Evolutionary conservation across 2,113 vertebrate genomes (phyloP), one percentile per base, ranked within the genome.

Genomic region (Myotis brandtii): DNA sequence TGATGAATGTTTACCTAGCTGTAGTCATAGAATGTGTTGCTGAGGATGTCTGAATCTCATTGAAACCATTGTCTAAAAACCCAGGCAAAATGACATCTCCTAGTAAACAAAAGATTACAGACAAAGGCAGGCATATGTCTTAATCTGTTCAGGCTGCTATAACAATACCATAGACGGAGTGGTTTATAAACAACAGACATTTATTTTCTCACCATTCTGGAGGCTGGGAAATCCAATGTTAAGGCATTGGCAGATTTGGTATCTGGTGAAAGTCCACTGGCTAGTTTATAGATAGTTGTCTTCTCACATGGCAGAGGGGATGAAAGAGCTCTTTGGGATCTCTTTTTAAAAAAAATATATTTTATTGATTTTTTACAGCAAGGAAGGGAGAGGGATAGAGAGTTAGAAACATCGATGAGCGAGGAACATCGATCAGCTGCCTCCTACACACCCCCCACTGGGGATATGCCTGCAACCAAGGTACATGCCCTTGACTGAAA

Each of bases 101-200:
- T 81, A 87, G 56, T 62, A 23, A 43, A 72, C 13, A 52, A 94
- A 95, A 88, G 30, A 23, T 67, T 37, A 70, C 77, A 95, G 90
- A 77, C 67, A 77, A 77, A 83, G 25, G 50, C 48, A 95, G 18
- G 10, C 12, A 48, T 77, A 32, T 69, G 40, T 69, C 69, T 88
- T 73, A 64, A 34, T 73, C 27, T 62, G 34, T 89, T 75, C 21
- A 75, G 54, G 54, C 11, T 82, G 43, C 46, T 82, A 11, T 9
- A 64, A 82, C 10, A 88, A 25, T 82, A 66, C 1, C 16, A 81
- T 52, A 70, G 43, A 50, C 75, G 32, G 25, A 56, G 27, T 40
- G 66, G 3, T 10, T 80, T 82, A 82, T 54, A 83, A 89, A 83
- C 30, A 66, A 75, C 4, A 82, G 37, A 92, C 80, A 34, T 66